These are phyloP conservation scores for Mustela lutreola DNA, from an alignment of 2,113 vertebrate species.

Conservation along the genomic window DNA sequence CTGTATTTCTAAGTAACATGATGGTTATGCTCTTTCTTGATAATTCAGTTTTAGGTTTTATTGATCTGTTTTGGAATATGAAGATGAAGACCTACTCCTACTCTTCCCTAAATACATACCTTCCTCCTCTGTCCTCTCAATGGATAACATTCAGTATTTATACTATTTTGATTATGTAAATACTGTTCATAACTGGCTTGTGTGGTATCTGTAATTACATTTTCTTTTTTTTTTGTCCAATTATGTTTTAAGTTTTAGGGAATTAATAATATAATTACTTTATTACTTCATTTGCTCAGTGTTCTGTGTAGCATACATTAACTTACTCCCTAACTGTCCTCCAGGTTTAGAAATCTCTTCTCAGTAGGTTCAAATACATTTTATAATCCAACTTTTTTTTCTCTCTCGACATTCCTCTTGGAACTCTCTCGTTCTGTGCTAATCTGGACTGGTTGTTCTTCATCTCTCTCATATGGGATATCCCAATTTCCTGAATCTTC, in stretches of 20 bases:
- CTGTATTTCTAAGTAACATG: constrained; percentile 13
- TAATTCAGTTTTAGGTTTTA: constrained; percentile 1
- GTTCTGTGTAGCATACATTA: background rate
- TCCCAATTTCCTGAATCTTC: background rate
- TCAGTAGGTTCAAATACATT: background rate
- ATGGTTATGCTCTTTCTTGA: background rate
- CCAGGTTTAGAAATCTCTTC: background rate
- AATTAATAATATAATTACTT: constrained; percentile 22
- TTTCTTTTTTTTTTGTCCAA: background rate
- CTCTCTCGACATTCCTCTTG: background rate
- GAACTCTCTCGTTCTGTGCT: background rate
- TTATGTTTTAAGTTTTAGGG: constrained; percentile 19
- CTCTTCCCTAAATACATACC: background rate
- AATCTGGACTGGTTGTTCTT: background rate
- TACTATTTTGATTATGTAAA: background rate
- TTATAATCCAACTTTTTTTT: background rate
- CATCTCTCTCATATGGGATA: background rate
- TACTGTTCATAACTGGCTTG: background rate
- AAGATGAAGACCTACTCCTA: background rate
- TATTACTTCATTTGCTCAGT: background rate
- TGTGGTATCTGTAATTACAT: background rate
- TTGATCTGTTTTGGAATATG: constrained; percentile 23
- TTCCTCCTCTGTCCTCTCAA: background rate
- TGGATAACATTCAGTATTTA: background rate
- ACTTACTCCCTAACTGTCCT: background rate